Base-by-base conservation (phyloP, 2,888 invertebrate species). In the Synanthedon formicaeformis region DNA sequence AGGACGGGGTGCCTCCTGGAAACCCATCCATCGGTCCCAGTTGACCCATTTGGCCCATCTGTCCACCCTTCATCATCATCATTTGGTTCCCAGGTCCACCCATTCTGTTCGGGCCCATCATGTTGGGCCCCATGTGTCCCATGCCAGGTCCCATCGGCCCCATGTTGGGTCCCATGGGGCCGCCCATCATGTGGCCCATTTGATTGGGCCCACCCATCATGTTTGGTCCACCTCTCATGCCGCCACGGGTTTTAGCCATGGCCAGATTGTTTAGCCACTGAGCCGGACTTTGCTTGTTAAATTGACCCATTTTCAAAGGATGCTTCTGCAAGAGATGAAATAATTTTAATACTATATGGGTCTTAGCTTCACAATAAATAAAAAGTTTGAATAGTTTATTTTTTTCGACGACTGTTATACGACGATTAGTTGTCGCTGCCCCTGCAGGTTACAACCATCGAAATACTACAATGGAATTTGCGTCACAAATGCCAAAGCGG, bases 231-330 rank as follows among this genome's bases (percentile, higher is more conserved):
- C 87, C 87, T 5, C 91, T 84, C 74, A 89, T 89, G 51, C 90
- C 90, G 34, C 91, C 90, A 60, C 93, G 90, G 61, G 91, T 92
- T 73, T 93, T 93, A 65, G 93, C 92, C 89, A 93, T 92, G 50
- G 92, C 91, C 51, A 94, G 87, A 70, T 92, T 93, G 72, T 93
- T 94, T 45, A 94, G 81, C 93, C 94, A 94, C 69, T 94, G 94
- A 23, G 93, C 92, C 51, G 93, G 92, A 70, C 93, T 94, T 71
- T 94, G 95, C 66, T 95, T 91, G 75, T 92, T 93, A 76, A 96
- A 93, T 72, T 96, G 96, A 53, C 94, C 93, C 76, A 94, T 91
- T 89, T 97, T 97, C 65, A 95, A 89, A 3, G 96, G 96, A 81
- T 96, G 94, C 89, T 96, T 97, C 91, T 94, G 88, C 55, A 90